Evolutionary conservation across 2,113 vertebrate genomes (phyloP).

Genomic region (Mixornis gularis): DNA sequence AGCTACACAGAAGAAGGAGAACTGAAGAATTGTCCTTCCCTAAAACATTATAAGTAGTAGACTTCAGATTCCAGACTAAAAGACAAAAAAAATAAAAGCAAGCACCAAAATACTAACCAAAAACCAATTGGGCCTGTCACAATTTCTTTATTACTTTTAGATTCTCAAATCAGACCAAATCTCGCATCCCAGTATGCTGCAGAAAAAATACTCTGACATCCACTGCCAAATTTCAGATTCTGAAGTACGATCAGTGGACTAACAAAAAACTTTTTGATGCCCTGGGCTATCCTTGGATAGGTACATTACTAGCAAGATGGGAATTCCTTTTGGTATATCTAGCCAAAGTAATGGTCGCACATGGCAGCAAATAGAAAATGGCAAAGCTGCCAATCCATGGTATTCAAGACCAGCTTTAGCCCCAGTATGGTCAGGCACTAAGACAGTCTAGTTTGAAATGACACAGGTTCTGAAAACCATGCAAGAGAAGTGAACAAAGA

Average conservation of each 20-base stretch:
- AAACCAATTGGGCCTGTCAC: accelerated
- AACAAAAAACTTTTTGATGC: neutral
- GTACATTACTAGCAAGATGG: neutral
- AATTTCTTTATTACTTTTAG: neutral
- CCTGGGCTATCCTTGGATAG: neutral
- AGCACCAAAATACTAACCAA: neutral
- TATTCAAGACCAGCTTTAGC: neutral
- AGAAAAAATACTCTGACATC: neutral
- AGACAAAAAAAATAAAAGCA: neutral
- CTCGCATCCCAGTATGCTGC: neutral
- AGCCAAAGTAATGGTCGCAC: neutral
- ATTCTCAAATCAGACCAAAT: neutral
- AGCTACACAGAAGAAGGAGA: neutral
- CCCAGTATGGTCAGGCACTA: neutral
- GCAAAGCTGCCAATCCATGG: neutral
- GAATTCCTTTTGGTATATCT: neutral
- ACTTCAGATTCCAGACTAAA: neutral
- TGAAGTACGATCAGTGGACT: neutral
- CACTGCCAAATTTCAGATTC: neutral
- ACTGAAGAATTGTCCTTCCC: neutral
- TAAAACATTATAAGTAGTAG: neutral
- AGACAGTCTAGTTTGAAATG: neutral
- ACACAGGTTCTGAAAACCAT: neutral
- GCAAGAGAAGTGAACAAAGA: neutral
- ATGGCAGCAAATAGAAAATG: neutral